Evolutionary conservation across 2,797 vertebrate genomes (phyloP).

Genomic region (Urocyon cinereoargenteus): DNA sequence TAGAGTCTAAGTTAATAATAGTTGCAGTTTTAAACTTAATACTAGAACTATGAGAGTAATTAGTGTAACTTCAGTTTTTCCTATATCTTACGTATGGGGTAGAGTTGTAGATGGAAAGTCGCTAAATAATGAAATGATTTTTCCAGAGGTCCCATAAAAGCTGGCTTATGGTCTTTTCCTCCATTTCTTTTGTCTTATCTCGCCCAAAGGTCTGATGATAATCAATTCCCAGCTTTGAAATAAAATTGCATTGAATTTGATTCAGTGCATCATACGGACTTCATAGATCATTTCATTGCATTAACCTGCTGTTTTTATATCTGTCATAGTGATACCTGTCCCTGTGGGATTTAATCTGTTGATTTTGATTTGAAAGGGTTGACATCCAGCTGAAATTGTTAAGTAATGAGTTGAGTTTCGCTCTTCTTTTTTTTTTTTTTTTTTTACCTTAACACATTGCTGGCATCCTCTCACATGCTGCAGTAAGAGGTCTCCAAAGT

Average conservation of each 20-base stretch:
- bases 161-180: not conserved
- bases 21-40: not conserved
- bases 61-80: not conserved
- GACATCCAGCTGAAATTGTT: not conserved
- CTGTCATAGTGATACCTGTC: not conserved
- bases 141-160: not conserved
- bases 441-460: not conserved
- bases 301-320: not conserved
- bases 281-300: not conserved
- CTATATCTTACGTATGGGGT: not conserved
- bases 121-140: not conserved
- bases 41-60: not conserved
- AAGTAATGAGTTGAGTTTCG: not conserved
- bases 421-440: constrained; percentile 11
- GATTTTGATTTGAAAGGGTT: not conserved
- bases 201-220: not conserved
- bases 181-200: not conserved
- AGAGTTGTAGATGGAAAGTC: not conserved
- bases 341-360: not conserved
- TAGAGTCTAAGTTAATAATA: not conserved
- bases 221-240: not conserved
- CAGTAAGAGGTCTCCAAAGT: not conserved
- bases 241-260: not conserved
- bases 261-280: not conserved
- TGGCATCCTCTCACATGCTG: not conserved